phyloP scores from a whole-genome alignment of 2,113 vertebrate genomes.

The Pelodiscus sinensis region DNA sequence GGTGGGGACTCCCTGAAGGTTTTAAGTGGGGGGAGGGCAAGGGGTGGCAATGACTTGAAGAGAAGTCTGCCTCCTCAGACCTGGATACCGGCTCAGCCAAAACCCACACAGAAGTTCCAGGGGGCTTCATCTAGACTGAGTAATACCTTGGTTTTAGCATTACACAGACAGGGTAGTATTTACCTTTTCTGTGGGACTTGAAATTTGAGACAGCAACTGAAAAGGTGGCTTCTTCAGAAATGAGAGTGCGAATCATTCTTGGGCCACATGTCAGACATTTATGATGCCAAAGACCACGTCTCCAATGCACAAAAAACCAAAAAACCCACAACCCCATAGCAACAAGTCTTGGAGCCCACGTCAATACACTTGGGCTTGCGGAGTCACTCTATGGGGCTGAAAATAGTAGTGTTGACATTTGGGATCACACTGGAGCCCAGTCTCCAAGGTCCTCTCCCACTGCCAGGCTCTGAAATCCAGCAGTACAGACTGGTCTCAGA shows the following conservation, averaged over 20 bases:
- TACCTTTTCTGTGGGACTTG: neutral
- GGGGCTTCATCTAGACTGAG: neutral
- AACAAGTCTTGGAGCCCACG: neutral
- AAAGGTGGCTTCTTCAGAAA: neutral
- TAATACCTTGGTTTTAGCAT: neutral
- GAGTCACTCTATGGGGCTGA: neutral
- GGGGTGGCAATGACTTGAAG: neutral
- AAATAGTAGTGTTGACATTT: neutral
- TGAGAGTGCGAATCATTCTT: neutral
- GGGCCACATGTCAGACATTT: neutral
- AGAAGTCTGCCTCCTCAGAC: neutral
- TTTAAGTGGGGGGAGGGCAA: neutral
- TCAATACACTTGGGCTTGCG: neutral
- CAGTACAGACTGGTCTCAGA: too few species aligned
- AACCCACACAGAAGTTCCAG: neutral
- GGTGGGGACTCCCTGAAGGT: neutral
- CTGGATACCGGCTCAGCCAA: neutral
- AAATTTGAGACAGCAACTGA: neutral
- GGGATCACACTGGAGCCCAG: too few species aligned
- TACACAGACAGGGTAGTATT: neutral
- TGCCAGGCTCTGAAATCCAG: too few species aligned
- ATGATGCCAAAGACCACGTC: neutral
- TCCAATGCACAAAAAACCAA: neutral
- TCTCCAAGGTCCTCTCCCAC: too few species aligned
- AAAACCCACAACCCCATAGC: neutral